A percentile compares a stretch with the other conserved stretches of the same genome.
These are phyloP conservation scores for Aulostomus chinensis DNA, from an alignment of 2,797 vertebrate species.

Conservation along the genomic window DNA sequence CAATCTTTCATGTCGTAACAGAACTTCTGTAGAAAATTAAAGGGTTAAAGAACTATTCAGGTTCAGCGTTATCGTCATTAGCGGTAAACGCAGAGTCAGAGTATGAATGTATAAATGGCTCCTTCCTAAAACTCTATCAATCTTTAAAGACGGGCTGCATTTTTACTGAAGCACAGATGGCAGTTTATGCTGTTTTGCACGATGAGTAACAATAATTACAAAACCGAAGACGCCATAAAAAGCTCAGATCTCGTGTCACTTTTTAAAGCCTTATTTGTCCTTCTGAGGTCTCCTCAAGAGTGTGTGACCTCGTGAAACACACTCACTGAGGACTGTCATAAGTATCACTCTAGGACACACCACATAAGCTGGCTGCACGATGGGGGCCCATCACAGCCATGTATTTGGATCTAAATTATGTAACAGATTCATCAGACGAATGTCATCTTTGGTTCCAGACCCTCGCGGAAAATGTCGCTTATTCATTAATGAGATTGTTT, in stretches of 20 bases:
- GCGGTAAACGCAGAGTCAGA: constrained; percentile 29
- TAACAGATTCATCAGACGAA: constrained; percentile 46
- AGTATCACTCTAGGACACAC: constrained; percentile 26
- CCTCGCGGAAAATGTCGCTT: constrained; percentile 43
- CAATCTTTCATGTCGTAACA: too few relatives aligned
- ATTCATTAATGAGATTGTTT: constrained; percentile 62
- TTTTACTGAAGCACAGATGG: constrained; percentile 74
- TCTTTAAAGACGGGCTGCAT: constrained; percentile 42
- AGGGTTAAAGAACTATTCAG: too few relatives aligned
- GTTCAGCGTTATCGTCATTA: constrained; percentile 3
- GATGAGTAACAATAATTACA: constrained; percentile 42
- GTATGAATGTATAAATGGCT: too few relatives aligned
- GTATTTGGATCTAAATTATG: constrained; percentile 54
- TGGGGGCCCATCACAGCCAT: constrained; percentile 30
- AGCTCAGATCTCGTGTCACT: constrained; percentile 27
- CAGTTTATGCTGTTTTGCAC: constrained; percentile 59
- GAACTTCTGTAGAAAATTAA: too few relatives aligned
- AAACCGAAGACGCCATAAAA: constrained; percentile 55
- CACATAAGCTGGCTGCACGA: constrained; percentile 40
- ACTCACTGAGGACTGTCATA: constrained; percentile 32
- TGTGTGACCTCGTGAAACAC: constrained; percentile 26
- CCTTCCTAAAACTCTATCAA: constrained; percentile 41
- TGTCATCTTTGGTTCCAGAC: constrained; percentile 43
- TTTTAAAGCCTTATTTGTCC: constrained; percentile 28
- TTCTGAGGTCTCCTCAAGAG: constrained; percentile 23